Base-by-base conservation (phyloP, 1,140 invertebrate species). In the Aricia agestis region DNA sequence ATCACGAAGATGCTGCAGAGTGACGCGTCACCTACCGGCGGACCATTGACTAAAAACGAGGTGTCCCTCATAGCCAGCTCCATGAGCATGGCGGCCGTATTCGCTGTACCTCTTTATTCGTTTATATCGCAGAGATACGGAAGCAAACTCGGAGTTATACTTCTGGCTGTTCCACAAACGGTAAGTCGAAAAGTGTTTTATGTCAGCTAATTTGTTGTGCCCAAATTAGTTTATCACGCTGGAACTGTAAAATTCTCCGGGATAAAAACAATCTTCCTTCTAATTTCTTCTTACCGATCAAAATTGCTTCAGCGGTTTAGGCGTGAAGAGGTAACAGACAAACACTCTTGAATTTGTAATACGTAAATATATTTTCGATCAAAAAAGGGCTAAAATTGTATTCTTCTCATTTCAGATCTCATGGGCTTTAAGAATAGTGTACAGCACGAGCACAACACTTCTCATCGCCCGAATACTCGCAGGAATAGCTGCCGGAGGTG, bases 111-210 rank as follows among this genome's bases (percentile, higher is more conserved):
- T 5, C 3, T 69, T 5, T 69, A 18, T 18, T n/a, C 68, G 10
- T 36, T 36, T 11, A 32, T 92, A 11, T 77, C 87, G 0, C 87
- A 93, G 31, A 83, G 68, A 41, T 82, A 85, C 18, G 92, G 92
- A 0, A 83, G 92, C 1, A 93, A 92, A 66, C 36, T 76, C 4
- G 76, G 82, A 2, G 84, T 89, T 0, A 88, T 82, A 15, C 2
- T 83, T 0, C 70, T 90, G 0, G 65, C 76, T 0, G 6, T 91
- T 0, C 87, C 88, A 0, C 71, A 76, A 76, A 58, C 68, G 45
- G 79, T 81, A 65, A 25, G 25, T 25, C 25, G 25, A 25, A 25
- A 25, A 25, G 25, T 73, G 74, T 72, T 19, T 31, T 19, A 1
- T 42, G 2, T 1, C 25, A 25, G 25, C 25, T 25, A 25, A n/a